phyloP scores from a whole-genome alignment of 1,140 invertebrate genomes.

The Drosophila littoralis region DNA sequence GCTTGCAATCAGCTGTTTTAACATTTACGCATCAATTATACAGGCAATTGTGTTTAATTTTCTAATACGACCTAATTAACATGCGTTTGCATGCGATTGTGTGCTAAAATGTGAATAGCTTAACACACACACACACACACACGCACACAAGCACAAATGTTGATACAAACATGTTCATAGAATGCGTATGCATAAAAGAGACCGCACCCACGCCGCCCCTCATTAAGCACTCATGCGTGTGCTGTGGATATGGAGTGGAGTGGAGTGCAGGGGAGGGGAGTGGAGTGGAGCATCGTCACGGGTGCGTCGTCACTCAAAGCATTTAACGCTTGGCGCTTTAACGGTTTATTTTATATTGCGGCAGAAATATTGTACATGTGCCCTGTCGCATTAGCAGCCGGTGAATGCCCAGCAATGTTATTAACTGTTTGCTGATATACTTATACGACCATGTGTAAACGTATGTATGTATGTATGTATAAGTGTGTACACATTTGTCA shows the following conservation, averaged over 20 bases:
- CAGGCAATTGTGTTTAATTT: conserved; percentile 26
- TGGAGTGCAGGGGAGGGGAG: conserved; percentile 3
- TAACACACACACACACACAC: conserved; percentile 3
- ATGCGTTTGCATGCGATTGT: conserved; percentile 1
- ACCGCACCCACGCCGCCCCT: conserved; percentile 11
- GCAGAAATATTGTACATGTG: conserved; percentile 37
- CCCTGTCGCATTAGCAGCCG: conserved; percentile 39
- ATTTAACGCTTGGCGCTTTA: conserved; percentile 50
- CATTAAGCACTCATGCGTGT: conserved; percentile 27
- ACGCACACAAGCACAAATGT: not conserved
- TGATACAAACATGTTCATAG: not conserved
- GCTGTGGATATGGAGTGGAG: not conserved
- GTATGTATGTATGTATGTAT: not conserved
- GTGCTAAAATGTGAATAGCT: conserved; percentile 26
- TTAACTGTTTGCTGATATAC: conserved; percentile 32
- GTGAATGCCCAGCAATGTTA: conserved; percentile 36
- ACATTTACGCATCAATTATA: conserved; percentile 35
- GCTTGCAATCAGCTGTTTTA: conserved; percentile 21
- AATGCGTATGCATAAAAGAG: conserved; percentile 5
- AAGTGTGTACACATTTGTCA: conserved; percentile 10
- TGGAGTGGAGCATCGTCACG: conserved; percentile 36
- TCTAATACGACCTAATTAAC: conserved; percentile 33
- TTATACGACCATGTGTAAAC: conserved; percentile 6
- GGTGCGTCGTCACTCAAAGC: conserved; percentile 39
- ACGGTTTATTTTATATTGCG: conserved; percentile 42